phyloP scores from a whole-genome alignment of 2,797 vertebrate species.

The Syngnathus rostellatus region DNA sequence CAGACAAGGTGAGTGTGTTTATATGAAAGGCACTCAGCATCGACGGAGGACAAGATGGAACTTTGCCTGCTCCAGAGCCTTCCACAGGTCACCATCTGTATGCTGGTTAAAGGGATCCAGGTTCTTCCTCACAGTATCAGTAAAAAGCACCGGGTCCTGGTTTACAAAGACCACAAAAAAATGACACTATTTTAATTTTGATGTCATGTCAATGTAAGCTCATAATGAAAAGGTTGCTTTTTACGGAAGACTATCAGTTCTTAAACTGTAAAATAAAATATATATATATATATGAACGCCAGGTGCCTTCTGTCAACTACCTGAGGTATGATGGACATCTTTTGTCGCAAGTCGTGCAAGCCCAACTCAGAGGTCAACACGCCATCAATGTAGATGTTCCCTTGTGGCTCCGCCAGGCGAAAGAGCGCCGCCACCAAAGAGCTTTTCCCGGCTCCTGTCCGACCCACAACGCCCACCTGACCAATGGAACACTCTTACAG shows the following conservation, averaged over 20 bases:
- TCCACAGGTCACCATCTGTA: constrained; percentile 82
- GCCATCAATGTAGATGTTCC: constrained; percentile 80
- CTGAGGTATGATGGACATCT: constrained; percentile 89
- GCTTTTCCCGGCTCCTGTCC: constrained; percentile 90
- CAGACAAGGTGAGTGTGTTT: too few relatives aligned
- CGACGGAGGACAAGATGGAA: not conserved
- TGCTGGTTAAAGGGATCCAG: constrained; percentile 83
- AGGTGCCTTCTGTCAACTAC: constrained; percentile 39
- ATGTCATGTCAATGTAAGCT: not conserved
- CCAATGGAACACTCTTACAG: not conserved
- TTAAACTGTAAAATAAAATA: not conserved
- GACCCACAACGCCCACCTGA: constrained; percentile 86
- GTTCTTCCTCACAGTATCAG: constrained; percentile 85
- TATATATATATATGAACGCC: too few relatives aligned
- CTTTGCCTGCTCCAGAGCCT: constrained; percentile 76
- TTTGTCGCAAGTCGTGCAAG: constrained; percentile 79
- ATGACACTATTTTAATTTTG: not conserved
- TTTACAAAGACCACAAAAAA: not conserved
- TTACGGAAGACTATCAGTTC: too few relatives aligned
- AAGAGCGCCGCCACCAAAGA: constrained; percentile 88
- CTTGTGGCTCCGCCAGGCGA: constrained; percentile 82
- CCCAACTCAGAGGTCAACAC: constrained; percentile 78
- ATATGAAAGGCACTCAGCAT: too few relatives aligned
- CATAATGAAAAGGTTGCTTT: not conserved
- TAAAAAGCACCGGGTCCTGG: constrained; percentile 86